Conservation (phyloP, 1,140 invertebrate species). For the Papilio machaon region DNA sequence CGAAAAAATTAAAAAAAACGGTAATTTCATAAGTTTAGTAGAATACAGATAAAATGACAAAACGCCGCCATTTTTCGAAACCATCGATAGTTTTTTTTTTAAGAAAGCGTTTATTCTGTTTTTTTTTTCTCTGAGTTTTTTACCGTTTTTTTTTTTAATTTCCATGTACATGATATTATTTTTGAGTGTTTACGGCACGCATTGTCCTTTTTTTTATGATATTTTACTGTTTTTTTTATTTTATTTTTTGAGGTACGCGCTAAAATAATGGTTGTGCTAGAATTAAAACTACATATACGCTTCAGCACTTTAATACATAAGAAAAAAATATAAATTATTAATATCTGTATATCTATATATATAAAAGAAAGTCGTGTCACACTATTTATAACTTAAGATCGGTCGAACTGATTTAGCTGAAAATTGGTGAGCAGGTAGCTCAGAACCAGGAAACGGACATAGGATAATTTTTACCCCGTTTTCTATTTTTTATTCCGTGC, state of each 20-base stretch:
- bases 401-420: too few relatives aligned
- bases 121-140: slow-evolving; percentile 34
- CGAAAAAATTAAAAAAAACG: slow-evolving; percentile 1
- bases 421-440: too few relatives aligned
- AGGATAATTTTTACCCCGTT: too few relatives aligned
- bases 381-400: too few relatives aligned
- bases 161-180: slow-evolving; percentile 50
- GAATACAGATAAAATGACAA: neutral
- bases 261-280: slow-evolving; percentile 5
- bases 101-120: slow-evolving; percentile 39
- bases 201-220: slow-evolving; percentile 52
- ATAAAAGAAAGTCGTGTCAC: too few relatives aligned
- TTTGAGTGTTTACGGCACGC: slow-evolving; percentile 52
- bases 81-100: neutral
- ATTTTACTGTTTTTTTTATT: slow-evolving; percentile 24
- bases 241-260: slow-evolving; percentile 33
- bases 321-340: neutral
- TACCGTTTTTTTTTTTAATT: neutral
- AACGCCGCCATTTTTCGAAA: neutral
- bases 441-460: too few relatives aligned
- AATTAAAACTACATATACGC: neutral
- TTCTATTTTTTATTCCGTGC: too few relatives aligned
- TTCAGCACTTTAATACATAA: neutral
- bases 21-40: neutral
- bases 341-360: too few relatives aligned